Conservation (phyloP, 1,140 invertebrate species). For the Drosophila ohnishii region DNA sequence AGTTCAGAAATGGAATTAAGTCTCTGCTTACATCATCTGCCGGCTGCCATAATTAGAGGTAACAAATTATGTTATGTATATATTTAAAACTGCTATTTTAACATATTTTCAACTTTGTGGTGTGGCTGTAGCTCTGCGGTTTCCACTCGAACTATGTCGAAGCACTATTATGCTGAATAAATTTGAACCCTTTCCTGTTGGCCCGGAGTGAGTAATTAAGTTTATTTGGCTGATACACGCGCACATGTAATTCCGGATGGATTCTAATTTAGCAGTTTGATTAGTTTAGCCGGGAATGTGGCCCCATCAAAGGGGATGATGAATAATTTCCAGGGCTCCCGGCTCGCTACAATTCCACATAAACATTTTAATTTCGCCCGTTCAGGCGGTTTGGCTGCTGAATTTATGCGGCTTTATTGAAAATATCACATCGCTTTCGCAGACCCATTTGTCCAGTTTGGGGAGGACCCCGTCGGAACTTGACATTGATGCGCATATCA, state of each 20-base stretch:
- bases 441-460: slow-evolving; percentile 23
- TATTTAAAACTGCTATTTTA: slow-evolving; percentile 35
- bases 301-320: slow-evolving; percentile 27
- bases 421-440: slow-evolving; percentile 28
- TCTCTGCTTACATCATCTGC: background rate
- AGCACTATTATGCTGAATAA: slow-evolving; percentile 46
- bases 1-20: background rate
- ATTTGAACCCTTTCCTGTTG: slow-evolving; percentile 38
- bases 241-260: slow-evolving; percentile 41
- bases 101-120: slow-evolving; percentile 22
- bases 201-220: slow-evolving; percentile 50
- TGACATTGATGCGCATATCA: slow-evolving; percentile 70
- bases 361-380: slow-evolving; percentile 13
- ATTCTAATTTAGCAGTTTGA: slow-evolving; percentile 51
- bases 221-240: slow-evolving; percentile 47
- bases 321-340: slow-evolving; percentile 25
- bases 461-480: slow-evolving; percentile 6
- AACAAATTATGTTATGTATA: slow-evolving; percentile 22
- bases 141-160: slow-evolving; percentile 33
- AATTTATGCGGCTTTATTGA: slow-evolving; percentile 33
- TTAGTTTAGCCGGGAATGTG: slow-evolving; percentile 41
- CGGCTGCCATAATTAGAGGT: slow-evolving; percentile 27
- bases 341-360: slow-evolving; percentile 1
- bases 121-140: slow-evolving; percentile 40
- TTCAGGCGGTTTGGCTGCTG: no score